Base-by-base conservation (phyloP, 1,140 invertebrate species). In the Himalopsyche phryganea region DNA sequence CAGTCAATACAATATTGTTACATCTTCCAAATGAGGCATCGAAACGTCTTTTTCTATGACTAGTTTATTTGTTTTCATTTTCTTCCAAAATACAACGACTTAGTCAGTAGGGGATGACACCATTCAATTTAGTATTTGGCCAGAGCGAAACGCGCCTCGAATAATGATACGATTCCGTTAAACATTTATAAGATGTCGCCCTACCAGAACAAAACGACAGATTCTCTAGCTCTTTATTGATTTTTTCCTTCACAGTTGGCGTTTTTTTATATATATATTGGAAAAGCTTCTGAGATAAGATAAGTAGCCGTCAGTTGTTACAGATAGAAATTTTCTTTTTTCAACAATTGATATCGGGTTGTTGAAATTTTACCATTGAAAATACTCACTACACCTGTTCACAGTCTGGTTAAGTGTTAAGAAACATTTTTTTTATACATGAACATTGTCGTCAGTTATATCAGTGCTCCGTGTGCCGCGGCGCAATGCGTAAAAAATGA, bases 71-170 rank as follows among this genome's bases (percentile, higher is more conserved):
- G 5, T 40, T 13, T 40, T 11, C n/a, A n/a, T 35, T 15, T 15
- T 40, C 38, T 15, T 40, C 38, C 38, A 15, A 28, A 40, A 40
- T 40, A 40, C 4, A 40, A 11, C 38, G 38, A 40, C 38, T 40
- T 11, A 15, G n/a, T 40, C 3, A 40, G 38, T 15, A 15, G 15
- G 15, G 50, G 23, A 40, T n/a, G 60, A 53, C 55, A 42, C 45
- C 51, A 55, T 63, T 63, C 55, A 63, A 63, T 63, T 63, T 63
- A 47, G 60, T 58, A 54, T 58, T 50, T 46, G 60, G 55, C 60
- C 55, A 55, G 46, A 42, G 48, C 32, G 50, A 53, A 28, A 50
- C 51, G 44, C 42, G 28, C 28, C 6, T 48, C 38, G 61, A 63
- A 63, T 63, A 63, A 55, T 59, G 52, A 59, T 56, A 40, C 23